phyloP scores from a whole-genome alignment of 2,797 vertebrate genomes.

The Crocidura indochinensis region DNA sequence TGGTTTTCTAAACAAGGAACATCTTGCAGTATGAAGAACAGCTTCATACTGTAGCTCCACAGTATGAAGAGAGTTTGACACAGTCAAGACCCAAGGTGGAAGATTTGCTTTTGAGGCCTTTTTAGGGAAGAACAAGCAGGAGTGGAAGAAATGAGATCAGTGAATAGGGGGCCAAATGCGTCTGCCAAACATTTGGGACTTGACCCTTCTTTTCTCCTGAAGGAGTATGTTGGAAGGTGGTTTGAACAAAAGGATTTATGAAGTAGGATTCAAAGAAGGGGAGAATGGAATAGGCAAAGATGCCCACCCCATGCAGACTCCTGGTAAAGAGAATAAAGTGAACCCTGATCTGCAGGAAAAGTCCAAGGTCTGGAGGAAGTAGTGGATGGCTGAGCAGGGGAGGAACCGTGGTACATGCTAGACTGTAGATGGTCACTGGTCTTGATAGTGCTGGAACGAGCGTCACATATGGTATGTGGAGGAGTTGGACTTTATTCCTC shows the following conservation, averaged over 20 bases:
- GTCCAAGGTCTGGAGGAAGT: slow-evolving; percentile 74
- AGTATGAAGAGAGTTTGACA: too few species aligned
- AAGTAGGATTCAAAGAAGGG: not conserved
- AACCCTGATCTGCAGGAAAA: slow-evolving; percentile 58
- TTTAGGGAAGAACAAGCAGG: not conserved
- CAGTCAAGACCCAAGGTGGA: too few species aligned
- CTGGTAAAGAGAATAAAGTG: not conserved
- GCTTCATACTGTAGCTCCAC: too few species aligned
- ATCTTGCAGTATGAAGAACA: not conserved
- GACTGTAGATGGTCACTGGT: slow-evolving; percentile 47
- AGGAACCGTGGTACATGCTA: not conserved
- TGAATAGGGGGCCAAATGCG: not conserved
- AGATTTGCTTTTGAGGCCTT: not conserved
- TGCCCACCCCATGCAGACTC: not conserved
- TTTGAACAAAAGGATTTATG: not conserved
- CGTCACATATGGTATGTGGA: not conserved
- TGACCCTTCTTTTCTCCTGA: not conserved
- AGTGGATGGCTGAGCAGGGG: slow-evolving; percentile 31
- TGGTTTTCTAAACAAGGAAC: not conserved
- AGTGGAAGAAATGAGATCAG: not conserved
- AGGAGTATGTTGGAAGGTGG: not conserved
- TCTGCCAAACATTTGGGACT: not conserved
- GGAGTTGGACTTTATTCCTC: slow-evolving; percentile 77
- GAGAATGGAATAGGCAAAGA: not conserved
- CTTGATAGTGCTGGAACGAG: slow-evolving; percentile 47